Conservation (phyloP, 2,113 vertebrate species). For the Rafetus swinhoei region DNA sequence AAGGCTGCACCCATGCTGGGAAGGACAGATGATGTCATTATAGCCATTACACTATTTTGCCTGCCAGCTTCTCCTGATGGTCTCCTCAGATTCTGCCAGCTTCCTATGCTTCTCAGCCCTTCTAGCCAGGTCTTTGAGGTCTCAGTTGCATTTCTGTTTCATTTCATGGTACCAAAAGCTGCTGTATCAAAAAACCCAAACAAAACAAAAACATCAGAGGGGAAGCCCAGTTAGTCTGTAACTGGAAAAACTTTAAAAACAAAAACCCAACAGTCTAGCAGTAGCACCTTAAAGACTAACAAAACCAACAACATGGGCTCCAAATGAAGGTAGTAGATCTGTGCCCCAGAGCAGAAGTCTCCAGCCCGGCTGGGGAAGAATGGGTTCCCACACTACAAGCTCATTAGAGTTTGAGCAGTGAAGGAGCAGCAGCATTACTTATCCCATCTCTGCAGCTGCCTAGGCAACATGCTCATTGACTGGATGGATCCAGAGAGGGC, state of each 20-base stretch:
- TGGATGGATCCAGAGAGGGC: background rate
- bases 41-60: background rate
- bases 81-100: background rate
- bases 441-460: background rate
- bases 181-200: background rate
- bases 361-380: background rate
- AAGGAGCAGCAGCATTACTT: background rate
- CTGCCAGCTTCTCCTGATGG: background rate
- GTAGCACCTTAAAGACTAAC: too few relatives aligned
- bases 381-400: background rate
- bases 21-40: background rate
- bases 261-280: too few relatives aligned
- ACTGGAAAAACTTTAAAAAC: too few relatives aligned
- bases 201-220: background rate
- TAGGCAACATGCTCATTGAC: background rate
- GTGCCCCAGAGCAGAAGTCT: background rate
- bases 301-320: background rate
- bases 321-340: background rate
- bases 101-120: background rate
- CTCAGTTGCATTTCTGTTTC: background rate
- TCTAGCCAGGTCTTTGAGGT: accelerated
- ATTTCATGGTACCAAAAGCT: background rate
- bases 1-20: background rate
- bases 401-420: background rate
- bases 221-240: too few relatives aligned